phyloP scores from a whole-genome alignment of 2,113 vertebrate genomes.

The Desmodus rotundus region DNA sequence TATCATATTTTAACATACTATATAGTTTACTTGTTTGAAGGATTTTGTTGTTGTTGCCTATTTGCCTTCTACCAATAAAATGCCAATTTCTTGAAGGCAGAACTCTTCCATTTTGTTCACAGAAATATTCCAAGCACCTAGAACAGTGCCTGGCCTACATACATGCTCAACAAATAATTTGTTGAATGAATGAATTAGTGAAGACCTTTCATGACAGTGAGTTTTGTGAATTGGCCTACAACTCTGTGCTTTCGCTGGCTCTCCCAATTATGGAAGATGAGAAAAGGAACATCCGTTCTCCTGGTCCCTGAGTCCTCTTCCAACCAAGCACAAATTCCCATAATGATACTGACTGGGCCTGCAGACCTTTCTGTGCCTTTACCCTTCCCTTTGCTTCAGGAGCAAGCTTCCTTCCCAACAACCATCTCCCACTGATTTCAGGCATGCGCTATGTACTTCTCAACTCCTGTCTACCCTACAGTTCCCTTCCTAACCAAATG shows the following conservation, averaged over 20 bases:
- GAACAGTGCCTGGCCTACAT: no score
- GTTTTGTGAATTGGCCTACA: neutral
- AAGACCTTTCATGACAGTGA: neutral
- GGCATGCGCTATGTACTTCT: neutral
- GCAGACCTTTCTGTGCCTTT: neutral
- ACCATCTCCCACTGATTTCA: neutral
- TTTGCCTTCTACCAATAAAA: neutral
- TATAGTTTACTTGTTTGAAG: neutral
- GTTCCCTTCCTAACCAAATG: neutral
- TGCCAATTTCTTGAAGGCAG: neutral
- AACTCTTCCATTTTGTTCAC: neutral
- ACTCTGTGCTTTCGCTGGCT: neutral
- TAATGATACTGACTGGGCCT: neutral
- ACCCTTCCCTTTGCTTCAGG: neutral
- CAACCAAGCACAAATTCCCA: neutral
- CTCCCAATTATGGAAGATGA: neutral
- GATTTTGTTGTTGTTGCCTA: neutral
- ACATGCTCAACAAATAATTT: no score
- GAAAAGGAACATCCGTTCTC: neutral
- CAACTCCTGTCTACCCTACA: fast-evolving
- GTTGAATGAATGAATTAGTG: neutral
- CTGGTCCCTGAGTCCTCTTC: neutral
- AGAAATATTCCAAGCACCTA: neutral
- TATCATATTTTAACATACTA: neutral
- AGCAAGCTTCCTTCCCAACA: neutral